Evolutionary conservation across 2,888 invertebrate genomes (phyloP).

Genomic region (Heliconius sara): DNA sequence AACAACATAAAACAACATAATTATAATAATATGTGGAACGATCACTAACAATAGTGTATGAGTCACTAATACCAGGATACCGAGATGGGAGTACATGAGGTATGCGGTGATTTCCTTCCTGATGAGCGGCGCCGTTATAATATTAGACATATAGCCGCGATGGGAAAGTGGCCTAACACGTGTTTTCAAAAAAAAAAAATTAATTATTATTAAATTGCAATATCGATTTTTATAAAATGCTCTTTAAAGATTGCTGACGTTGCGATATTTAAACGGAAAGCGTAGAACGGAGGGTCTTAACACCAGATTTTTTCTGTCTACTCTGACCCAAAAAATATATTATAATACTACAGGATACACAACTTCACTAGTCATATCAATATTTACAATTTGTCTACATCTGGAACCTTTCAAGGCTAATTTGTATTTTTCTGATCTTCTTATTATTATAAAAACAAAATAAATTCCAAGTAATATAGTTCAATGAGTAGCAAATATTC

Average conservation of each 20-base stretch:
- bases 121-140: constrained; percentile 3
- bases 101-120: constrained; percentile 24
- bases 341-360: no score
- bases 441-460: background rate
- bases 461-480: background rate
- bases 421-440: background rate
- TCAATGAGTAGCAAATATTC: background rate
- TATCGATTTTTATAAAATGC: background rate
- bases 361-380: background rate
- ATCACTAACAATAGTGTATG: constrained; percentile 10
- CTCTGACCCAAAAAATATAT: background rate
- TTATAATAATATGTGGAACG: background rate
- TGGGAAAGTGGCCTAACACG: background rate
- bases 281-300: no score
- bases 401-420: constrained; percentile 6
- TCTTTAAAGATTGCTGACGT: no score
- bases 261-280: no score
- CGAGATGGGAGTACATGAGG: constrained; percentile 11
- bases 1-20: background rate
- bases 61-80: constrained; percentile 16
- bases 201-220: background rate
- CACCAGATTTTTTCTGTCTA: no score
- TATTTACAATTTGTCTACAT: constrained; percentile 7
- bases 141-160: background rate
- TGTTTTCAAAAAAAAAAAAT: background rate